Evolutionary conservation across 1,140 invertebrate species (phyloP), one percentile per base, ranked within the genome.

Genomic region (Nasonia longicornis): DNA sequence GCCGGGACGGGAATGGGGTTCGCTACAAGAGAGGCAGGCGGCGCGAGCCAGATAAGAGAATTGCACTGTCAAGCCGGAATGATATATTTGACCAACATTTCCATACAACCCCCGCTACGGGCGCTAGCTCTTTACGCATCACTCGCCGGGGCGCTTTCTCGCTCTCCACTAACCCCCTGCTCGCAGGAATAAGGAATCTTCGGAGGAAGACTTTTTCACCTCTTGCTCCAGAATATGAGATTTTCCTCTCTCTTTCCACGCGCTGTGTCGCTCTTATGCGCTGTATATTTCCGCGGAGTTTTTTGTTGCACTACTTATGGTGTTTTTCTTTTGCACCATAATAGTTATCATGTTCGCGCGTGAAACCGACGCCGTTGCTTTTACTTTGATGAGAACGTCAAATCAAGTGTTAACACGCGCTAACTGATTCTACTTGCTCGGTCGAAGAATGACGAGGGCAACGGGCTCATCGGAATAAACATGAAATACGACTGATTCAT

Each of bases 71-170:
- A 95, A 93, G 93, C 93, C 93, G 90, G 94, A 94, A 95, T 95
- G 94, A 95, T 95, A 95, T 95, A 95, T 95, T 95, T 95, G 94
- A 94, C 94, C 94, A 94, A 94, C 93, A 95, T 95, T 95, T 95
- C 93, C 94, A 94, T 94, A 94, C 92, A 92, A 88, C 89, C 88
- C 80, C 88, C 88, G 87, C 87, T 85, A 89, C 88, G 89, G 88
- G 89, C 87, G 88, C 66, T 71, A 22, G 48, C 70, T 78, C 76
- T 88, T 88, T 86, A 86, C 86, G 85, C 88, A 87, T 88, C 85
- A 85, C 87, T 86, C 86, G 86, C 85, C 83, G 77, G 78, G 84
- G 84, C 80, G 81, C 82, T 45, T 82, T 89, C 85, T 83, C 82
- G 74, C 82, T 26, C 72, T 35, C 48, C 38, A 71, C 83, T 80